phyloP scores from a whole-genome alignment of 2,113 vertebrate genomes.

The Theristicus caerulescens region DNA sequence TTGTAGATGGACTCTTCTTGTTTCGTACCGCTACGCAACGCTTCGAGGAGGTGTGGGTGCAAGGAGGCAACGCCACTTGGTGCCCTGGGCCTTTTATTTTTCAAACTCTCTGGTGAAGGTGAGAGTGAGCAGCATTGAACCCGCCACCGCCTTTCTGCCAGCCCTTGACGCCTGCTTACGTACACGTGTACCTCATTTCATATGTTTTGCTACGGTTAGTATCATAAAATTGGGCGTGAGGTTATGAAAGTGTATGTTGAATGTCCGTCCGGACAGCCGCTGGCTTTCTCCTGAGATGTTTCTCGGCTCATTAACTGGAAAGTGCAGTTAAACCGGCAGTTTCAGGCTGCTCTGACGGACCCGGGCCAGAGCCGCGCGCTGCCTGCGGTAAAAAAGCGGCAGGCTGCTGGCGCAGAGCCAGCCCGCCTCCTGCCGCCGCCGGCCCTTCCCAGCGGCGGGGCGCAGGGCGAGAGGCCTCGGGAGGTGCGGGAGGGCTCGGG shows the following conservation, averaged over 20 bases:
- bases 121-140: background rate
- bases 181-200: fast-evolving
- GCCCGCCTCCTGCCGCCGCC: too few relatives aligned
- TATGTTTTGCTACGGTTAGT: background rate
- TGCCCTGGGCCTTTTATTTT: background rate
- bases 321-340: background rate
- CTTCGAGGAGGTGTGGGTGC: background rate
- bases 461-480: background rate
- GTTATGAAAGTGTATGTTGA: background rate
- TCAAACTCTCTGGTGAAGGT: too few relatives aligned
- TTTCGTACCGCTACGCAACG: too few relatives aligned
- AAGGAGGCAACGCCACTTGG: fast-evolving
- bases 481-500: too few relatives aligned
- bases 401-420: fast-evolving
- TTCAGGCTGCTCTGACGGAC: background rate
- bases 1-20: too few relatives aligned
- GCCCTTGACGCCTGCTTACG: too few relatives aligned
- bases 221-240: background rate
- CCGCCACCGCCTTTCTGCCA: background rate
- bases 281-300: background rate
- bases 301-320: too few relatives aligned
- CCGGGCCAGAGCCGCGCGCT: too few relatives aligned
- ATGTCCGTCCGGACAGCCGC: background rate
- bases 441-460: background rate
- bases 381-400: fast-evolving